Percentiles rank a stretch among this genome's conserved stretches.
Conservation (phyloP, 2,888 invertebrate species). For the Lissonota sp. region DNA sequence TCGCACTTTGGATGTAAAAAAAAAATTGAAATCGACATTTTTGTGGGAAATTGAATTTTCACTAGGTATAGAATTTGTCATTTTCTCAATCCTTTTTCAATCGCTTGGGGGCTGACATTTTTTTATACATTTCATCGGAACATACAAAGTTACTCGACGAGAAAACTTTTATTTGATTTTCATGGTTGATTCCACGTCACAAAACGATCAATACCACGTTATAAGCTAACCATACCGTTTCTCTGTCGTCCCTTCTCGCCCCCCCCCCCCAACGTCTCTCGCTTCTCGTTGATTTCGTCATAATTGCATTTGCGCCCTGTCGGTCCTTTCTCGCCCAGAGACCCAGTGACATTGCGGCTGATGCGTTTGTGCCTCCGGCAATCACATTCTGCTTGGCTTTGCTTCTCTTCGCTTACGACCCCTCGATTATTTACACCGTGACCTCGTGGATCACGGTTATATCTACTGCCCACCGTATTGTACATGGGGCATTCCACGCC, state of each 20-base stretch:
- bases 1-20: too few relatives aligned
- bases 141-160: neutral
- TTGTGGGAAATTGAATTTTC: too few relatives aligned
- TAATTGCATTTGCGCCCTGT: constrained; percentile 74
- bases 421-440: constrained; percentile 35
- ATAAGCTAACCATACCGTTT: constrained; percentile 45
- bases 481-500: too few relatives aligned
- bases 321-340: constrained; percentile 73
- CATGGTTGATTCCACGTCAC: constrained; percentile 51
- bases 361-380: constrained; percentile 69
- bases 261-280: too few relatives aligned
- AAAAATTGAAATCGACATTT: too few relatives aligned
- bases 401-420: constrained; percentile 38
- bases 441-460: constrained; percentile 21
- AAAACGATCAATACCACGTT: constrained; percentile 70
- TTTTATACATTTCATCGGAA: too few relatives aligned
- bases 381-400: constrained; percentile 22
- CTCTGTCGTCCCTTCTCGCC: neutral
- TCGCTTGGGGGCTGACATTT: too few relatives aligned
- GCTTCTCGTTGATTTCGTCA: constrained; percentile 73
- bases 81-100: too few relatives aligned
- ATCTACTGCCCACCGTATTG: neutral
- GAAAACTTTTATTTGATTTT: constrained; percentile 44
- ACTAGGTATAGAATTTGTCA: too few relatives aligned
- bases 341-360: constrained; percentile 77